phyloP scores from a whole-genome alignment of 2,888 invertebrate species.

The Harpalus rufipes region DNA sequence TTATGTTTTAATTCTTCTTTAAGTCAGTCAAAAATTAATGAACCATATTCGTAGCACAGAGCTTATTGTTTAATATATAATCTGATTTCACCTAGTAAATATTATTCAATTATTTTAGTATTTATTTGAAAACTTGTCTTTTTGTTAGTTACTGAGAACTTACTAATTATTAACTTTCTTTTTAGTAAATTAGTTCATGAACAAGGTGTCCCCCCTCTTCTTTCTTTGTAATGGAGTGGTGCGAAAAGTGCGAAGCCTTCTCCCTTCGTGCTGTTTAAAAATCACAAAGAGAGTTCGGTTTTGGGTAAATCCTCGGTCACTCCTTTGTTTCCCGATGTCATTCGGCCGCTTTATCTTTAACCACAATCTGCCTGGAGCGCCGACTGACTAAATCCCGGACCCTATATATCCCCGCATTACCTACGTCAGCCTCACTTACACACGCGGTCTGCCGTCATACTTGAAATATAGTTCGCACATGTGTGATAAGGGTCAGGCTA shows the following conservation, averaged over 20 bases:
- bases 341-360: conserved; percentile 47
- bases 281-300: conserved; percentile 22
- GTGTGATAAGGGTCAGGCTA: conserved; percentile 26
- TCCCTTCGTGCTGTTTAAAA: conserved; percentile 11
- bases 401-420: conserved; percentile 55
- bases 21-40: no score
- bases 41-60: no score
- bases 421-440: conserved; percentile 51
- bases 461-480: conserved; percentile 47
- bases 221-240: background rate
- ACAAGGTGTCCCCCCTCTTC: background rate
- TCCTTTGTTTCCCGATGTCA: conserved; percentile 41
- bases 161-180: no score
- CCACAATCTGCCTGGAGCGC: conserved; percentile 58
- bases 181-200: no score
- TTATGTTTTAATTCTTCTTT: no score
- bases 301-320: conserved; percentile 39
- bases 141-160: no score
- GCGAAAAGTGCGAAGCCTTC: background rate
- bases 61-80: no score
- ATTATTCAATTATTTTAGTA: no score
- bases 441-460: conserved; percentile 11
- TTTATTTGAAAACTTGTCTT: no score
- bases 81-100: no score
- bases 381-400: conserved; percentile 53